These are phyloP conservation scores for Tachysurus vachellii DNA, from an alignment of 2,113 vertebrate genomes.

Conservation along the genomic window DNA sequence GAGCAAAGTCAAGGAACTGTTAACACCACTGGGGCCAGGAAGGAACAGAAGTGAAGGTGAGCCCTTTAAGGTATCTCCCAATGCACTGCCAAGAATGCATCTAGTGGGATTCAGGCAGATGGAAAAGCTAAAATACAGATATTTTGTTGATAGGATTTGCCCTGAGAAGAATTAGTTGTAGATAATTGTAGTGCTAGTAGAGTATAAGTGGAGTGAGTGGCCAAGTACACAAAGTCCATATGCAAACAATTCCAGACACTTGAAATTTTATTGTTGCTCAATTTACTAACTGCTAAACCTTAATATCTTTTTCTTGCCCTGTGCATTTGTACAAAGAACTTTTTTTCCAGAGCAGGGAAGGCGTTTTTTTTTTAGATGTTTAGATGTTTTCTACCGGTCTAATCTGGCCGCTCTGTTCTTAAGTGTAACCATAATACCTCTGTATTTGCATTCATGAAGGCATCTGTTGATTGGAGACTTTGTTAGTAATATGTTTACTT, in stretches of 20 bases:
- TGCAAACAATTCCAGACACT: not conserved
- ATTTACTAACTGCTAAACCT: not conserved
- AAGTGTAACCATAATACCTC: no score
- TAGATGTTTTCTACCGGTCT: no score
- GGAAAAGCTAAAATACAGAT: not conserved
- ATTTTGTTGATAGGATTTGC: constrained; percentile 4
- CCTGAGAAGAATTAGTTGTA: not conserved
- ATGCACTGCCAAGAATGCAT: constrained; percentile 14
- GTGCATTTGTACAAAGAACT: not conserved
- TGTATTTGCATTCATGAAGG: no score
- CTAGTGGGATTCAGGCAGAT: not conserved
- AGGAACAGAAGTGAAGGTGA: constrained; percentile 67
- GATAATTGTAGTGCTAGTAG: not conserved
- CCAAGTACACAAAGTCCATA: not conserved
- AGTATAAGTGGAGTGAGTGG: not conserved
- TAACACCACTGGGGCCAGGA: constrained; percentile 69
- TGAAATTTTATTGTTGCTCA: not conserved
- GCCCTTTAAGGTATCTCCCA: constrained; percentile 21
- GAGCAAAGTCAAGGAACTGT: constrained; percentile 68
- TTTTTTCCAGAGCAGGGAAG: not conserved
- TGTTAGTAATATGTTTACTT: no score
- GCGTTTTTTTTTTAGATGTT: no score
- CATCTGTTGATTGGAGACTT: no score
- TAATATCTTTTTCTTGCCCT: not conserved
- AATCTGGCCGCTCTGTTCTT: no score